Base-by-base conservation (phyloP, 2,888 invertebrate genomes). In the Cheilosia vernalis region DNA sequence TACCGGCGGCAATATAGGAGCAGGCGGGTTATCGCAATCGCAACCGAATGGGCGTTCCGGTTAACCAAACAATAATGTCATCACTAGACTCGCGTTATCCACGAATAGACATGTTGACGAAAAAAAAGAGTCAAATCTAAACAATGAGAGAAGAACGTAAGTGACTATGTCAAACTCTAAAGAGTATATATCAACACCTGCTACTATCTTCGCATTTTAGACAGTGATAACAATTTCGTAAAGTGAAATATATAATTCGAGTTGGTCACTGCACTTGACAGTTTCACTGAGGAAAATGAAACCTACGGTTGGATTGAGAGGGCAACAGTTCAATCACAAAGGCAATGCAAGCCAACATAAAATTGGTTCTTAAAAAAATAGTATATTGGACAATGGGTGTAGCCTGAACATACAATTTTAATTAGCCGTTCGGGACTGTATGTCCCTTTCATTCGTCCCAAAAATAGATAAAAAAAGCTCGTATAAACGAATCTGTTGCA, bases 141-240 rank as follows among this genome's bases (percentile, higher is more conserved):
- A 70, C 70, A 78, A 42, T 21, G 58, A 58, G 64, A 72, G 49
- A 64, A 72, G 42, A 53, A 72, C 66, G 76, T 56, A 58, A 67
- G 63, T 72, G 76, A 77, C 37, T 81, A 51, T 85, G 84, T 85
- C 84, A 81, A 81, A 42, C n/a, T 66, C 66, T 47, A 21, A 74
- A 60, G 24, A 55, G 72, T 56, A 61, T 56, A 61, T 76, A 74
- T 74, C 64, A 42, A 77, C 67, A 85, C 76, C 81, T 85, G 81
- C 85, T 85, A 81, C 85, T 85, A 85, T 85, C 85, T 81, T 58
- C 55, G 61, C 55, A 64, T 80, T 81, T 72, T 42, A 80, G 61
- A 70, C 72, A 85, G 49, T 64, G 85, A 85, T 85, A 85, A 85
- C 81, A 56, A 80, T 55, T 55, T 76, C 44, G 67, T 58, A 67